Base-by-base conservation (phyloP, 2,113 vertebrate species). In the Uria lomvia region DNA sequence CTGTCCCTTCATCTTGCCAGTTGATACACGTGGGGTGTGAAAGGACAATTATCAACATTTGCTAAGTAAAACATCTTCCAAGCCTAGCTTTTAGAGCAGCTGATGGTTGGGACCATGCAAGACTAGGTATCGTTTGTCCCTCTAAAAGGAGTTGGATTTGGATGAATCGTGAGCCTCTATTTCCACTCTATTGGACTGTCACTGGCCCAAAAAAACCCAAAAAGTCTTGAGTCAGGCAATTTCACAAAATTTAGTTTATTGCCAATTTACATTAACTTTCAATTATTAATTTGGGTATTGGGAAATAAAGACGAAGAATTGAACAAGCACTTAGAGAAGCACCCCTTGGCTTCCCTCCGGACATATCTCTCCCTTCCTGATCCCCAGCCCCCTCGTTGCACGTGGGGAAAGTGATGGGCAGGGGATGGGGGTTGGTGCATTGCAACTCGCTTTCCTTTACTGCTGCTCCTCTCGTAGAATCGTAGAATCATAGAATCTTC, bases 351-450 rank as follows among this genome's bases (percentile, higher is more conserved):
- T 80, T 80, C 7, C 11, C 42, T 72, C 42, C 1, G 5, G 77
- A 38, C 6, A 11, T 24, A 14, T 36, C 17, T 60, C 14, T 13
- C 11, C 4, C 8, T 75, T 45, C 12, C 12, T 3, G 2, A 34
- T 90, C 23, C 34, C 19, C 40, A 75, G 16, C 14, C 15, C 14
- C 12, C 14, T 62, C 0, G 2, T 27, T 7, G 5, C 42, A 24
- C 1, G 4, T 0, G 3, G 1, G 5, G 5, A 21, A 30, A 3
- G 13, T 6, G 8, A 7, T 50, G 15, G 56, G 24, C 24, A 15
- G 53, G 24, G 27, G 9, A 11, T 62, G 42, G 52, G 24, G 23
- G 11, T 62, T 3, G 0, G 20, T 68, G 4, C 0, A 0, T 21
- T 71, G 19, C 0, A 3, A 53, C 75, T 82, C 1, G 7, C 20